A percentile compares a stretch with the other conserved stretches of the same genome.
phyloP scores from a whole-genome alignment of 64 coral and sea anemone genomes.

The Hydrozoanthus tunicans region DNA sequence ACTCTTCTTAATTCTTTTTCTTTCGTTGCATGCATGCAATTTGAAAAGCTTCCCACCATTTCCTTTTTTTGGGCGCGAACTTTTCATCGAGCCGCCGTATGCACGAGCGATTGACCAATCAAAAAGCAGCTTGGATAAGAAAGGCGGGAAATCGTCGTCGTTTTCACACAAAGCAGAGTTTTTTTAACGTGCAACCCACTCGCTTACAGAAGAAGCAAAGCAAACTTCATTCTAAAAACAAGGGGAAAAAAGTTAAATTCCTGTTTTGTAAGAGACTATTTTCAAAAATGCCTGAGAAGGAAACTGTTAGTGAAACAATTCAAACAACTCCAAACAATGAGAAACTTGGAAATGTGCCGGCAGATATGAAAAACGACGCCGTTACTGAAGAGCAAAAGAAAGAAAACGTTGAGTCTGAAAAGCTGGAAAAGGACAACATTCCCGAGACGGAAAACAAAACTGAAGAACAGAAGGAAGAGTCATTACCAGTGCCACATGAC shows the following conservation, averaged over 20 bases:
- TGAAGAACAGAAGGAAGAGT: slow-evolving; percentile 26
- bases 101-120: slow-evolving; percentile 18
- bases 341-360: not conserved
- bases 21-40: too few relatives aligned
- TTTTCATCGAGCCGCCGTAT: not conserved
- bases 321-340: slow-evolving; percentile 6
- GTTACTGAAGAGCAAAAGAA: slow-evolving; percentile 8
- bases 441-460: slow-evolving; percentile 21
- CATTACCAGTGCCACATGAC: not conserved
- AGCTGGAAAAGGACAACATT: slow-evolving; percentile 34
- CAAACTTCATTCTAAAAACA: not conserved
- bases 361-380: slow-evolving; percentile 11
- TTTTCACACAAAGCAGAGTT: not conserved
- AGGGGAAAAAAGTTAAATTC: not conserved
- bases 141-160: slow-evolving; percentile 9
- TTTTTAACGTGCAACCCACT: not conserved
- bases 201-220: not conserved
- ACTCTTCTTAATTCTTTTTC: too few relatives aligned
- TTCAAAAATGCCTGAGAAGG: slow-evolving; percentile 52
- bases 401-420: slow-evolving; percentile 40
- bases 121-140: not conserved
- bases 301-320: slow-evolving; percentile 62
- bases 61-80: not conserved
- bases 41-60: slow-evolving; percentile 8
- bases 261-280: not conserved